phyloP scores from a whole-genome alignment of 2,113 vertebrate species.

The Nanorana parkeri region DNA sequence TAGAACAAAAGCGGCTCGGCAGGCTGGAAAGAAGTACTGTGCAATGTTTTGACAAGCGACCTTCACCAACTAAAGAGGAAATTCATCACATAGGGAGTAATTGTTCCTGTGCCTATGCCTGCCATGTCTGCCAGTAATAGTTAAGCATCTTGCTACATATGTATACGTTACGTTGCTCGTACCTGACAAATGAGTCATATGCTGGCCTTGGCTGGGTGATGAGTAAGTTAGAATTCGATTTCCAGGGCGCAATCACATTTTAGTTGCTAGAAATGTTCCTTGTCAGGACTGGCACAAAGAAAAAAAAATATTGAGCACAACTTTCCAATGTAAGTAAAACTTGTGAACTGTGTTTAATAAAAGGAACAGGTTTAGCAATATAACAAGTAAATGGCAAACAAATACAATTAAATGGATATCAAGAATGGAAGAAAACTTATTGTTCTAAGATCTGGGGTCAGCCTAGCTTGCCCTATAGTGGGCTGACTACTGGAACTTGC shows the following conservation, averaged over 20 bases:
- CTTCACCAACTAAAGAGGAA: background rate
- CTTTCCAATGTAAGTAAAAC: too few species aligned
- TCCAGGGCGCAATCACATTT: background rate
- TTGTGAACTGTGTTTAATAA: too few species aligned
- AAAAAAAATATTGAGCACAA: too few species aligned
- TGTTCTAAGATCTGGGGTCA: too few species aligned
- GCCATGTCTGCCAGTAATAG: slow-evolving; percentile 18
- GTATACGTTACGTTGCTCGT: slow-evolving; percentile 10
- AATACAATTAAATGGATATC: too few species aligned
- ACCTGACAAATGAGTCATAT: slow-evolving; percentile 25
- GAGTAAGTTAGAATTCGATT: background rate
- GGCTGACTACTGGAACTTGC: too few species aligned
- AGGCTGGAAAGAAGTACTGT: background rate
- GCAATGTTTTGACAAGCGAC: slow-evolving; percentile 30
- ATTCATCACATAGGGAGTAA: background rate
- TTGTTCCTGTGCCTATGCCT: slow-evolving; percentile 1
- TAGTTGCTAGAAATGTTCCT: too few species aligned
- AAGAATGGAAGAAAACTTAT: too few species aligned
- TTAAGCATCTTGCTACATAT: slow-evolving; percentile 12
- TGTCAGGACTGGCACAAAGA: too few species aligned
- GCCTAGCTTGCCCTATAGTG: too few species aligned
- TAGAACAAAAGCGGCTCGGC: background rate
- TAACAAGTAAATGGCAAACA: too few species aligned
- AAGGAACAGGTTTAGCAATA: too few species aligned
- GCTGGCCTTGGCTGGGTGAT: background rate